phyloP scores from a whole-genome alignment of 2,888 invertebrate genomes.

The Phorcus lineatus region DNA sequence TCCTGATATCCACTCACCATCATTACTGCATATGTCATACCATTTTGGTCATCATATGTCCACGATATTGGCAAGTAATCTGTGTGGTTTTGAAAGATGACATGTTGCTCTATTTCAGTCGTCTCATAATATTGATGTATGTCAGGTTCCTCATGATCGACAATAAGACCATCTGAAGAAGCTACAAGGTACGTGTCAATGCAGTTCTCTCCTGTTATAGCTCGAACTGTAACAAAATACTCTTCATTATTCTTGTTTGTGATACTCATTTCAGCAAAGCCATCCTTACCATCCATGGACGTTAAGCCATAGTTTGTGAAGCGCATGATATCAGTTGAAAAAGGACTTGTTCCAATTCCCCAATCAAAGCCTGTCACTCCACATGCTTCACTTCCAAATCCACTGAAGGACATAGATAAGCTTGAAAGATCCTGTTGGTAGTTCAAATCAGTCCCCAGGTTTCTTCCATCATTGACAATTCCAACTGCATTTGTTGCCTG shows the following conservation, averaged over 20 bases:
- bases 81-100: not conserved
- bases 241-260: constrained; percentile 50
- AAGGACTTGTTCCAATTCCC: constrained; percentile 55
- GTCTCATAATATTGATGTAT: constrained; percentile 17
- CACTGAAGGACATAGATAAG: constrained; percentile 54
- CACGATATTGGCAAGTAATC: not conserved
- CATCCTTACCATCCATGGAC: constrained; percentile 50
- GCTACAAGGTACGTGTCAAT: constrained; percentile 52
- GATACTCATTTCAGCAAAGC: constrained; percentile 52
- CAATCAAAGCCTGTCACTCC: constrained; percentile 59
- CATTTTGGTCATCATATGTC: not conserved
- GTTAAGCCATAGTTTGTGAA: constrained; percentile 58
- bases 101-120: not conserved
- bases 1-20: too few relatives aligned
- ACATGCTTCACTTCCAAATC: constrained; percentile 61
- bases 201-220: constrained; percentile 52
- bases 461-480: constrained; percentile 54
- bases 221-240: constrained; percentile 55
- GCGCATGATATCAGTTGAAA: constrained; percentile 52
- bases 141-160: constrained; percentile 46
- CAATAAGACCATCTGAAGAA: constrained; percentile 54
- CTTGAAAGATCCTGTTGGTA: constrained; percentile 52
- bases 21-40: too few relatives aligned
- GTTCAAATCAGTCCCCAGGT: constrained; percentile 42
- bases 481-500: constrained; percentile 44